Evolutionary conservation across 2,888 invertebrate genomes (phyloP).

Genomic region (Pterostichus niger): DNA sequence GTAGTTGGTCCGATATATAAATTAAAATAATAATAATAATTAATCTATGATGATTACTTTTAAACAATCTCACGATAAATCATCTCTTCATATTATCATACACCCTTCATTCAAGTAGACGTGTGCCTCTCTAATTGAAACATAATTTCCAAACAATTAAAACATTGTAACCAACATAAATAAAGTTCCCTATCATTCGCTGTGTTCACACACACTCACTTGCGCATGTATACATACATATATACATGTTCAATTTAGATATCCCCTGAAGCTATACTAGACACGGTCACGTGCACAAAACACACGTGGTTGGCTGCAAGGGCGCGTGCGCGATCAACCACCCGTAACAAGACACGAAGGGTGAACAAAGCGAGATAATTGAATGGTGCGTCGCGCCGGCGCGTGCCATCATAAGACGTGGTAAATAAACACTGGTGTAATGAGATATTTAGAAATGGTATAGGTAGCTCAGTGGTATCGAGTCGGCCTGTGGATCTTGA

Average conservation of each 20-base stretch:
- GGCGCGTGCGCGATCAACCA: constrained; percentile 4
- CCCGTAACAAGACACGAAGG: not conserved
- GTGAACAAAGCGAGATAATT: constrained; percentile 5
- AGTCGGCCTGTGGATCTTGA: too few relatives aligned
- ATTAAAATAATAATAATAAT: too few relatives aligned
- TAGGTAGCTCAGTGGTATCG: too few relatives aligned
- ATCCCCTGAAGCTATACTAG: constrained; percentile 12
- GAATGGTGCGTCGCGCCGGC: not conserved
- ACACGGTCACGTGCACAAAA: constrained; percentile 1
- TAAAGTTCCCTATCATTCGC: not conserved
- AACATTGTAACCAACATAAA: constrained; percentile 12
- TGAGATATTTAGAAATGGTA: not conserved
- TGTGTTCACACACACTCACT: not conserved
- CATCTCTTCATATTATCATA: too few relatives aligned
- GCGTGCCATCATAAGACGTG: not conserved
- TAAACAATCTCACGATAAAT: too few relatives aligned
- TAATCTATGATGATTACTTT: too few relatives aligned
- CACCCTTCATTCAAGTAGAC: not conserved
- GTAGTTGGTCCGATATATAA: too few relatives aligned
- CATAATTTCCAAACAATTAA: constrained; percentile 29
- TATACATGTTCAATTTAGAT: not conserved
- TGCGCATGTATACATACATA: not conserved
- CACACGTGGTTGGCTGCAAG: constrained; percentile 16
- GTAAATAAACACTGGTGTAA: not conserved
- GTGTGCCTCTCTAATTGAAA: constrained; percentile 26